A percentile compares a stretch with the other conserved stretches of the same genome.
Conservation (phyloP, 2,888 invertebrate species). For the Andrena trimmerana region DNA sequence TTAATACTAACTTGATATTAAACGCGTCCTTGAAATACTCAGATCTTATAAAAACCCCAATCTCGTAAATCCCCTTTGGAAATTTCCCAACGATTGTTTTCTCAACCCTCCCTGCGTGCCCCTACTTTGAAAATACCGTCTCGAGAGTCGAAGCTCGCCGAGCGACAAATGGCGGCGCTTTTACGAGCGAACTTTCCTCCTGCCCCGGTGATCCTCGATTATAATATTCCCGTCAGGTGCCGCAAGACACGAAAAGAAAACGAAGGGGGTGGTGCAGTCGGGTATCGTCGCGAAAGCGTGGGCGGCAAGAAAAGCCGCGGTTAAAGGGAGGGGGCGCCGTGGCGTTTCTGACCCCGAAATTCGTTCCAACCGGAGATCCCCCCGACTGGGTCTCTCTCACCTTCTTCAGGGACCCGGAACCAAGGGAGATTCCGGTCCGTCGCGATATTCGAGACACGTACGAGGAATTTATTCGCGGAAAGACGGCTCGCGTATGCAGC, state of each 20-base stretch:
- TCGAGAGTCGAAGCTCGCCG: not conserved
- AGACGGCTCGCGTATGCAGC: slow-evolving; percentile 75
- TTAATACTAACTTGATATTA: not conserved
- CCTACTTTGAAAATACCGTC: not conserved
- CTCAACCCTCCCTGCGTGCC: not conserved
- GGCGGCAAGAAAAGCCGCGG: slow-evolving; percentile 35
- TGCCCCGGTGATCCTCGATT: slow-evolving; percentile 41
- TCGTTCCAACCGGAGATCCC: slow-evolving; percentile 29
- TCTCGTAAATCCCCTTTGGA: slow-evolving; percentile 11
- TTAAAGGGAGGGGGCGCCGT: too few relatives aligned
- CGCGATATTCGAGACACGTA: slow-evolving; percentile 81
- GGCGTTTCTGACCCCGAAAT: slow-evolving; percentile 48
- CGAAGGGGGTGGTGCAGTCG: slow-evolving; percentile 22
- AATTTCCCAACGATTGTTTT: slow-evolving; percentile 23
- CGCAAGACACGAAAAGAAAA: slow-evolving; percentile 47
- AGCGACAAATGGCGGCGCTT: slow-evolving; percentile 15
- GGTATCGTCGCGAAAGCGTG: slow-evolving; percentile 37
- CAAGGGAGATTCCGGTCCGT: slow-evolving; percentile 50
- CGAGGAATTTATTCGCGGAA: slow-evolving; percentile 81
- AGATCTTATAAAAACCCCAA: not conserved
- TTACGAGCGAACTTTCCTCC: not conserved
- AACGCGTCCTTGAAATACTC: not conserved
- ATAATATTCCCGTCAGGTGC: slow-evolving; percentile 69
- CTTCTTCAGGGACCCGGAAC: slow-evolving; percentile 58
- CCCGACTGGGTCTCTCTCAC: slow-evolving; percentile 34